A percentile compares a stretch with the other conserved stretches of the same genome.
These are phyloP conservation scores for Otis tarda DNA, from an alignment of 2,113 vertebrate genomes.

Conservation along the genomic window DNA sequence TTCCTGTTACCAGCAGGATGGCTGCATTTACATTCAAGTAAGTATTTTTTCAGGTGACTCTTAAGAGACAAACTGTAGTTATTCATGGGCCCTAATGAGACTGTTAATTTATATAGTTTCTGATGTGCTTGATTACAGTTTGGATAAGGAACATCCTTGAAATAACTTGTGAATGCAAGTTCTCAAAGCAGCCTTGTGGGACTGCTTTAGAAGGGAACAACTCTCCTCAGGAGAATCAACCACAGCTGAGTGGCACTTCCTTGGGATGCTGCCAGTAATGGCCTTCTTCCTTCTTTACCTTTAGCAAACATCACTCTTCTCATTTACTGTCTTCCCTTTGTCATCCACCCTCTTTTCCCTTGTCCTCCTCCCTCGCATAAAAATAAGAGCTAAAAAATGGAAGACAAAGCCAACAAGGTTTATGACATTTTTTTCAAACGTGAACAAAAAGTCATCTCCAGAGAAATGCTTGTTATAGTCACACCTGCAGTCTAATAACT, in stretches of 20 bases:
- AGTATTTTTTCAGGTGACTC: constrained; percentile 22
- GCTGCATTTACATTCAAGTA: constrained; percentile 68
- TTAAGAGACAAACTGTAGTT: not conserved
- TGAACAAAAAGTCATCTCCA: not conserved
- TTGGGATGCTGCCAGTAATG: not conserved
- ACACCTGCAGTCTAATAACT: constrained; percentile 23
- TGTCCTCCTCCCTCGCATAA: not conserved
- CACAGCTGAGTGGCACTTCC: not conserved
- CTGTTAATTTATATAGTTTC: constrained; percentile 53
- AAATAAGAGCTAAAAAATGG: not conserved
- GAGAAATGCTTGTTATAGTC: not conserved
- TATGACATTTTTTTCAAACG: not conserved
- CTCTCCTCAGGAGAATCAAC: not conserved
- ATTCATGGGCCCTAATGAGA: constrained; percentile 27
- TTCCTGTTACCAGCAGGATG: not conserved
- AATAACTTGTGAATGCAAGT: not conserved
- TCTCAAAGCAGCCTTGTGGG: not conserved
- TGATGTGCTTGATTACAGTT: constrained; percentile 30
- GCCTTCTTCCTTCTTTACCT: not conserved
- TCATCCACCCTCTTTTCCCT: not conserved
- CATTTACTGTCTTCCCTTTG: not conserved
- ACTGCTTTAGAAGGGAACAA: not conserved
- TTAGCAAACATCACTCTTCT: not conserved
- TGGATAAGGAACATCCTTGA: constrained; percentile 40
- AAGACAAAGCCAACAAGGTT: not conserved